Evolutionary conservation across 1,140 invertebrate genomes (phyloP).

Genomic region (Dendrolimus kikuchii): DNA sequence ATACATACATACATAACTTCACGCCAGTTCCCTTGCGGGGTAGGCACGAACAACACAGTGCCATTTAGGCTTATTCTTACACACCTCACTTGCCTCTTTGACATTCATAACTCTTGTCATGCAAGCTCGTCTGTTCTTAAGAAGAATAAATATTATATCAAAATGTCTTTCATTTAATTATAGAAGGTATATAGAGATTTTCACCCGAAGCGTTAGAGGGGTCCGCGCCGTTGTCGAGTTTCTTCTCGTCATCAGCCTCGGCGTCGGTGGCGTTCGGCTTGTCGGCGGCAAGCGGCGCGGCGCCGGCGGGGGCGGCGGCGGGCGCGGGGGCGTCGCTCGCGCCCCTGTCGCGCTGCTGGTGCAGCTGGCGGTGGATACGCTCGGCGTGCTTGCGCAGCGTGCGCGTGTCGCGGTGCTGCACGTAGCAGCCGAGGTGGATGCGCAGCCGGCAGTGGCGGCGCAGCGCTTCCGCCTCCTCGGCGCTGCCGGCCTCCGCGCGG

Average conservation of each 20-base stretch:
- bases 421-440: constrained; percentile 80
- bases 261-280: constrained; percentile 8
- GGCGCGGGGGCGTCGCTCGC: constrained; percentile 18
- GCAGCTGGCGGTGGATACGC: constrained; percentile 75
- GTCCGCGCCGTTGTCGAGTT: constrained; percentile 48
- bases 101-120: too few relatives aligned
- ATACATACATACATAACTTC: too few relatives aligned
- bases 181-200: constrained; percentile 8
- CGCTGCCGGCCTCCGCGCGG: constrained; percentile 65
- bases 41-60: too few relatives aligned
- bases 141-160: too few relatives aligned
- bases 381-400: constrained; percentile 79
- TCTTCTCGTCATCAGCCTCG: constrained; percentile 37
- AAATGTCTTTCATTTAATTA: background rate
- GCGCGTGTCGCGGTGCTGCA: constrained; percentile 82
- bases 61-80: too few relatives aligned
- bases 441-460: constrained; percentile 81
- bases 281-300: constrained; percentile 25
- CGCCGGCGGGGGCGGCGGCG: constrained; percentile 20
- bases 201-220: constrained; percentile 38
- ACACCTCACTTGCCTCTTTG: too few relatives aligned
- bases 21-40: too few relatives aligned
- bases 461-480: constrained; percentile 75
- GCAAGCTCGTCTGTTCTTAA: too few relatives aligned
- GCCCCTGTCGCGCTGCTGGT: constrained; percentile 54